Percentiles rank a stretch among this genome's conserved stretches.
Evolutionary conservation across 1,140 invertebrate genomes (phyloP).

Genomic region (Akabosia matsudoensis): DNA sequence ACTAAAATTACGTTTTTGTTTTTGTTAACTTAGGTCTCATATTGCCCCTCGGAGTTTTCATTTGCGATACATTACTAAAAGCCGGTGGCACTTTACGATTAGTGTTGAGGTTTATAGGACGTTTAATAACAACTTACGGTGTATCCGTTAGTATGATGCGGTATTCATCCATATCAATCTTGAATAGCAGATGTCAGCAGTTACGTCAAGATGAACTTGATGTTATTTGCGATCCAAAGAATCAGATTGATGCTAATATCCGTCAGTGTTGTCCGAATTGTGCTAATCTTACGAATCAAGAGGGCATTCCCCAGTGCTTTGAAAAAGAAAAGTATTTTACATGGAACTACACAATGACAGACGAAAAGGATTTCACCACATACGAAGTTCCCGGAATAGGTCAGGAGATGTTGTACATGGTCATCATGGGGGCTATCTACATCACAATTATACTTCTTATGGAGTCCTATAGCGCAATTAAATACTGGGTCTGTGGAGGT

Average conservation of each 20-base stretch:
- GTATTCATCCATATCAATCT: conserved; percentile 1
- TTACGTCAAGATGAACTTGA: not conserved
- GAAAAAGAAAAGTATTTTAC: conserved; percentile 15
- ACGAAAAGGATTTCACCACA: not conserved
- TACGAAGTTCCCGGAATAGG: conserved; percentile 17
- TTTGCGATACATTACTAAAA: not conserved
- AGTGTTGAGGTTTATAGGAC: not conserved
- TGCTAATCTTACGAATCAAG: not conserved
- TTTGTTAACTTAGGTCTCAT: conserved; percentile 12
- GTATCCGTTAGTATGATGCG: conserved; percentile 22
- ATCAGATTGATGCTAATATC: conserved; percentile 3
- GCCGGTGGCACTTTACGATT: not conserved
- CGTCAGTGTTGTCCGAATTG: conserved; percentile 17
- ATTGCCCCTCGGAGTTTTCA: not conserved
- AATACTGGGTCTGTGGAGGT: not conserved
- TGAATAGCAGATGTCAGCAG: not conserved
- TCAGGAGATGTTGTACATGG: conserved; percentile 21
- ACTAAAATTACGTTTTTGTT: not conserved
- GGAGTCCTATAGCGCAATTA: not conserved
- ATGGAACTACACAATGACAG: conserved; percentile 13
- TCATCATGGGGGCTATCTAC: conserved; percentile 6
- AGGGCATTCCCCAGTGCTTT: conserved; percentile 6
- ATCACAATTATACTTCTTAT: not conserved
- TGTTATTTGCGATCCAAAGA: conserved; percentile 14
- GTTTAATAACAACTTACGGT: not conserved